These are phyloP conservation scores for Caenorhabditis afra DNA, from an alignment of 2,888 invertebrate species.

Conservation along the genomic window DNA sequence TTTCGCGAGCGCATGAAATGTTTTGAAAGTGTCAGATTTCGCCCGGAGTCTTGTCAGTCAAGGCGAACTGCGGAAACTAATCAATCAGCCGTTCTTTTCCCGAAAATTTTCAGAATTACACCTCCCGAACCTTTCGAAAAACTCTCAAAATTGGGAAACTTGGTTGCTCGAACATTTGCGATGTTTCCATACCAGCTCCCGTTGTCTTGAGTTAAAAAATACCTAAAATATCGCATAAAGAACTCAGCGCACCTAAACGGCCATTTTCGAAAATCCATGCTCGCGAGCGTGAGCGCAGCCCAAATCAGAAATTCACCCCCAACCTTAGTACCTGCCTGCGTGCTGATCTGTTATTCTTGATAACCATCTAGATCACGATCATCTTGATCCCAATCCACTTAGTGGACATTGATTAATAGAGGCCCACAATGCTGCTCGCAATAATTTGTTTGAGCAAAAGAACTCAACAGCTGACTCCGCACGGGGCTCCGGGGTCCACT, in stretches of 20 bases:
- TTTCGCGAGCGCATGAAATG: neutral
- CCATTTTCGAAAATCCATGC: no score
- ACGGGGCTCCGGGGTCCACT: neutral
- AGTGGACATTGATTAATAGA: constrained; percentile 42
- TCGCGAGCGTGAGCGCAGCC: no score
- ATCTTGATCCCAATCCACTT: constrained; percentile 19
- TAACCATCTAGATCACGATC: neutral
- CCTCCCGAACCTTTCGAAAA: no score
- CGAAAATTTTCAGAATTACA: neutral
- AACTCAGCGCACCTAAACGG: no score
- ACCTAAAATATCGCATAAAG: no score
- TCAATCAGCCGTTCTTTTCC: constrained; percentile 7
- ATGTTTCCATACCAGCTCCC: no score
- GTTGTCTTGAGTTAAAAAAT: no score
- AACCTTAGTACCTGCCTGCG: no score
- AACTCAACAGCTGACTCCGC: constrained; percentile 47
- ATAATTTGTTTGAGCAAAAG: constrained; percentile 50
- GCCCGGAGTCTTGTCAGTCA: neutral
- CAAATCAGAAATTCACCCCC: no score
- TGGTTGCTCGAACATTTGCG: no score
- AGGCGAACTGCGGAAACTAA: neutral
- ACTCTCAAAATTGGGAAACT: no score
- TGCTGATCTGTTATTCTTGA: no score
- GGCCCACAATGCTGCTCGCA: constrained; percentile 13
- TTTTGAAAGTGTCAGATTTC: constrained; percentile 17